Evolutionary conservation across 1,140 invertebrate genomes (phyloP).

Genomic region (Neomicropteryx cornuta): DNA sequence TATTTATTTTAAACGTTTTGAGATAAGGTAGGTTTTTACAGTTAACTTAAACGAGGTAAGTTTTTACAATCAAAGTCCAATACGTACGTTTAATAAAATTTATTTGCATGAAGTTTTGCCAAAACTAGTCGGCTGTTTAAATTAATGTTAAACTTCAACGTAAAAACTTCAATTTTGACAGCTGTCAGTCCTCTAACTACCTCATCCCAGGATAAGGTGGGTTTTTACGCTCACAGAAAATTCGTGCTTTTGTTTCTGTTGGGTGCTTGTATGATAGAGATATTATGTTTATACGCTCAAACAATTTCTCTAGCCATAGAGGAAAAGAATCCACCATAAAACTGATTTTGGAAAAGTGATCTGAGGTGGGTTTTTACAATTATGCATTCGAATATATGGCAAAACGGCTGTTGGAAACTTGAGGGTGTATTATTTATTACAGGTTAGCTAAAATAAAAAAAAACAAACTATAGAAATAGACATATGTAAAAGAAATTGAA

Average conservation of each 20-base stretch:
- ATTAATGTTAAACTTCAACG: background rate
- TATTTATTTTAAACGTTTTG: background rate
- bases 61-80: slow-evolving; percentile 1
- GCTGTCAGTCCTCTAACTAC: background rate
- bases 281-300: background rate
- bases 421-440: no score
- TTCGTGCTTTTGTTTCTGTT: background rate
- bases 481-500: no score
- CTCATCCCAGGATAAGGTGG: slow-evolving; percentile 1
- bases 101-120: background rate
- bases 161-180: slow-evolving; percentile 1
- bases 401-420: no score
- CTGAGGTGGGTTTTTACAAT: slow-evolving; percentile 1
- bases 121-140: background rate
- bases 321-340: background rate
- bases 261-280: background rate
- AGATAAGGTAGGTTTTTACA: background rate
- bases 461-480: no score
- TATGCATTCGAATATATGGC: background rate
- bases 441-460: no score
- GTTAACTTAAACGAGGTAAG: background rate
- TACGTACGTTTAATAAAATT: background rate
- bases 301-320: background rate
- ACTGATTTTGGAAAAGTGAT: background rate
- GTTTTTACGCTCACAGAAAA: background rate